Percentiles rank a stretch among this genome's conserved stretches.
phyloP scores from a whole-genome alignment of 2,888 invertebrate species.

The Dasypolia templi region DNA sequence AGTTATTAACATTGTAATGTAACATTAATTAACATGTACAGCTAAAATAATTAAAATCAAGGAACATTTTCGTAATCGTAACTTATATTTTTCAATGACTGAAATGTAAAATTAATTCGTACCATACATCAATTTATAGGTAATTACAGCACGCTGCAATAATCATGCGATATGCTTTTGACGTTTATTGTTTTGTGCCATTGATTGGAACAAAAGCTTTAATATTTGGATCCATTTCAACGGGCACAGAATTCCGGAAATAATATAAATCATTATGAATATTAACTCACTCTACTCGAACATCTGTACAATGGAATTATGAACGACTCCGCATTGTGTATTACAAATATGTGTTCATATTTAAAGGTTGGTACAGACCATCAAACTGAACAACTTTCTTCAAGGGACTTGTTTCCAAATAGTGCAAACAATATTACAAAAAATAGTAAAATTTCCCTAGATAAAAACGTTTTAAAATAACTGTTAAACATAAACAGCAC shows the following conservation, averaged over 20 bases:
- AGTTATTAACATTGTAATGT: conserved; percentile 25
- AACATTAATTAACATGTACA: conserved; percentile 17
- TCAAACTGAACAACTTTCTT: too few species aligned
- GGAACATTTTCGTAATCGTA: background rate
- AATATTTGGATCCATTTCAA: conserved; percentile 40
- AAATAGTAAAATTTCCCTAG: too few species aligned
- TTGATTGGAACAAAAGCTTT: conserved; percentile 33
- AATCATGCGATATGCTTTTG: conserved; percentile 48
- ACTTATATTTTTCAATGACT: background rate
- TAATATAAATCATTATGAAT: conserved; percentile 43
- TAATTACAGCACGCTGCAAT: conserved; percentile 51
- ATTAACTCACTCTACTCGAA: conserved; percentile 27
- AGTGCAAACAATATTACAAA: too few species aligned
- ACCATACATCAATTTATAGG: conserved; percentile 47
- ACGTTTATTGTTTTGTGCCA: conserved; percentile 47
- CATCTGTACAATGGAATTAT: conserved; percentile 3
- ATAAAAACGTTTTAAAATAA: too few species aligned
- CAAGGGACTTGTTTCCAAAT: too few species aligned
- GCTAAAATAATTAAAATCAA: conserved; percentile 29
- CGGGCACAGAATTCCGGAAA: conserved; percentile 7
- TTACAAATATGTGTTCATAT: too few species aligned
- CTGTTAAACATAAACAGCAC: too few species aligned
- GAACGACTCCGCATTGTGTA: background rate
- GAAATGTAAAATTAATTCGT: conserved; percentile 24
- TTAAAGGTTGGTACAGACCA: background rate